phyloP scores from a whole-genome alignment of 2,113 vertebrate species.

The Pedetes capensis region DNA sequence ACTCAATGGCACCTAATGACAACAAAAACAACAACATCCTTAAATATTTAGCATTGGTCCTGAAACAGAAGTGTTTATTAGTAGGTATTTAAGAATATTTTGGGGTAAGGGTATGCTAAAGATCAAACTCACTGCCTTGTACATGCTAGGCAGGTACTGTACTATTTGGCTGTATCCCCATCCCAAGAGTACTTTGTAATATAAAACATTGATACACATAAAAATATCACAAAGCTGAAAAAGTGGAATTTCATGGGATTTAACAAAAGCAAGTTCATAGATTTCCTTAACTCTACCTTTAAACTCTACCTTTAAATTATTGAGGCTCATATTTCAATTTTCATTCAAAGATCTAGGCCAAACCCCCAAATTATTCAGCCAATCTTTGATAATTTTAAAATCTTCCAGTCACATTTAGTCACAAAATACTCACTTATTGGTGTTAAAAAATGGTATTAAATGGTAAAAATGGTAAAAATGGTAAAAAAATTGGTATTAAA shows the following conservation, averaged over 20 bases:
- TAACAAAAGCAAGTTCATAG: neutral
- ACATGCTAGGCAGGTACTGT: neutral
- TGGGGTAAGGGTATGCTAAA: too few relatives aligned
- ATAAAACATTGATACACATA: neutral
- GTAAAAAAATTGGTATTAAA: too few relatives aligned
- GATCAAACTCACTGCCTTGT: neutral
- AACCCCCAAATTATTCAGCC: neutral
- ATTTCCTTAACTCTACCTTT: neutral
- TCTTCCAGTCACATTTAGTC: neutral
- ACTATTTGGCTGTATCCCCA: neutral
- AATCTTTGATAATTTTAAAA: slow-evolving; percentile 15
- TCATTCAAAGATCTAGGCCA: neutral
- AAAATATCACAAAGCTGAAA: neutral
- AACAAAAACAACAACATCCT: too few relatives aligned
- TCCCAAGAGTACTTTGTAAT: neutral
- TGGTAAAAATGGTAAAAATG: neutral
- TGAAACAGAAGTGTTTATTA: neutral
- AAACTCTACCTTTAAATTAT: neutral
- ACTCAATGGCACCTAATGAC: too few relatives aligned
- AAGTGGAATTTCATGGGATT: neutral
- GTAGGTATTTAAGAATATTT: neutral
- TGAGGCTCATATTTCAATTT: neutral
- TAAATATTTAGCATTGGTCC: neutral
- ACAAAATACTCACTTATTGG: neutral
- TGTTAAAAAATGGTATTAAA: neutral